Conservation (phyloP, 2,797 vertebrate genomes). For the Takifugu ocellatus region DNA sequence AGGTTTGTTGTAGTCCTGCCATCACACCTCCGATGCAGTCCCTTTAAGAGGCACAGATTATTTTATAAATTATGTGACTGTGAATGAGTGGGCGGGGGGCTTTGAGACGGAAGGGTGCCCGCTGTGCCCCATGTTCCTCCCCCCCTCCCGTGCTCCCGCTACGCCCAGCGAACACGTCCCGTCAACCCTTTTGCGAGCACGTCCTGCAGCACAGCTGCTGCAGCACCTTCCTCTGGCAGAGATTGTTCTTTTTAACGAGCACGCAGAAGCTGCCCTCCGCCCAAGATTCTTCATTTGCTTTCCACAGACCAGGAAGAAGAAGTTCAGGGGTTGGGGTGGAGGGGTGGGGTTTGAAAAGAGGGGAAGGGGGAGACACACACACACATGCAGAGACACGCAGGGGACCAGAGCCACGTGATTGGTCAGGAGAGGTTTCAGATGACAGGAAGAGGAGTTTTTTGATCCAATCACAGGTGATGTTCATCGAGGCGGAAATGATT, state of each 20-base stretch:
- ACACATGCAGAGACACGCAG: not conserved
- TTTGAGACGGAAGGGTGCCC: constrained; percentile 50
- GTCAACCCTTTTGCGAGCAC: constrained; percentile 97
- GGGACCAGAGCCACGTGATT: constrained; percentile 79
- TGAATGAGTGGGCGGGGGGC: constrained; percentile 81
- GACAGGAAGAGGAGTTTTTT: constrained; percentile 76
- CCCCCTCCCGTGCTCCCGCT: constrained; percentile 37
- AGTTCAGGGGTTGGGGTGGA: constrained; percentile 16
- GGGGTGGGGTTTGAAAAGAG: not conserved
- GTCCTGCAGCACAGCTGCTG: constrained; percentile 99
- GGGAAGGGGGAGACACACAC: constrained; percentile 11
- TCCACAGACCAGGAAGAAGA: constrained; percentile 85
- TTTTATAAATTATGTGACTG: constrained; percentile 86
- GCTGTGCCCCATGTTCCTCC: constrained; percentile 43
- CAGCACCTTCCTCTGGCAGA: constrained; percentile 98
- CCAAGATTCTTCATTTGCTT: constrained; percentile 99
- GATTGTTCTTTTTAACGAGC: constrained; percentile 99
- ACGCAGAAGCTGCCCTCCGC: constrained; percentile 99
- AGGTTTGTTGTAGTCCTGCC: constrained; percentile 98
- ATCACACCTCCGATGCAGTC: constrained; percentile 94
- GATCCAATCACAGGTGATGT: constrained; percentile 67
- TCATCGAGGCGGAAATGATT: constrained; percentile 64
- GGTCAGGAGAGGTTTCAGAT: constrained; percentile 83
- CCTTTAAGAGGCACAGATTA: constrained; percentile 82
- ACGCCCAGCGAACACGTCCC: constrained; percentile 62